phyloP scores from a whole-genome alignment of 2,888 invertebrate species.

The Ephialtes manifestator region DNA sequence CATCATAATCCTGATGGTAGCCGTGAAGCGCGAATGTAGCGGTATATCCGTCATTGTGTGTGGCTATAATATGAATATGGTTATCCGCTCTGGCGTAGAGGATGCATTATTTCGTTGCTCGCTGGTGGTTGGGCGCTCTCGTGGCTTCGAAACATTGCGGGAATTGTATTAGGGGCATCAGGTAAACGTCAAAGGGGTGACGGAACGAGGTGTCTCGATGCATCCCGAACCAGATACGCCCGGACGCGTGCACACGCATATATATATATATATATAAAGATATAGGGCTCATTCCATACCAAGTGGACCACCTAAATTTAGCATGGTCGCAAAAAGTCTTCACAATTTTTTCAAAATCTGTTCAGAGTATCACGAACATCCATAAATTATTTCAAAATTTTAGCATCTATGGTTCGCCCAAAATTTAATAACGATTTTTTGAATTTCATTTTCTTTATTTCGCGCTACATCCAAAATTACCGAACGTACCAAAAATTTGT shows the following conservation, averaged over 20 bases:
- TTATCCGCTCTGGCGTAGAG: neutral
- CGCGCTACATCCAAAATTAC: no score
- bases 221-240: slow-evolving; percentile 37
- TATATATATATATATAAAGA: no score
- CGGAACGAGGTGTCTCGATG: slow-evolving; percentile 60
- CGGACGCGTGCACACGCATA: slow-evolving; percentile 16
- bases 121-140: slow-evolving; percentile 33
- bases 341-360: no score
- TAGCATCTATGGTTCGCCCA: no score
- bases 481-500: no score
- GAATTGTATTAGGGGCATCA: slow-evolving; percentile 67
- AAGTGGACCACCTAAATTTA: no score
- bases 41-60: neutral
- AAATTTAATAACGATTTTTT: no score
- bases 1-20: neutral
- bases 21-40: neutral
- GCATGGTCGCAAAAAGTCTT: no score
- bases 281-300: no score
- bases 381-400: no score
- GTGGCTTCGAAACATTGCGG: slow-evolving; percentile 55
- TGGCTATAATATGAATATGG: slow-evolving; percentile 7
- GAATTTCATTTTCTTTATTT: no score
- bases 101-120: slow-evolving; percentile 11
- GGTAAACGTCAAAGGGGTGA: slow-evolving; percentile 65
- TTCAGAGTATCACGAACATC: no score